Evolutionary conservation across 2,797 vertebrate genomes (phyloP).

Genomic region (Eidolon dupreanum): DNA sequence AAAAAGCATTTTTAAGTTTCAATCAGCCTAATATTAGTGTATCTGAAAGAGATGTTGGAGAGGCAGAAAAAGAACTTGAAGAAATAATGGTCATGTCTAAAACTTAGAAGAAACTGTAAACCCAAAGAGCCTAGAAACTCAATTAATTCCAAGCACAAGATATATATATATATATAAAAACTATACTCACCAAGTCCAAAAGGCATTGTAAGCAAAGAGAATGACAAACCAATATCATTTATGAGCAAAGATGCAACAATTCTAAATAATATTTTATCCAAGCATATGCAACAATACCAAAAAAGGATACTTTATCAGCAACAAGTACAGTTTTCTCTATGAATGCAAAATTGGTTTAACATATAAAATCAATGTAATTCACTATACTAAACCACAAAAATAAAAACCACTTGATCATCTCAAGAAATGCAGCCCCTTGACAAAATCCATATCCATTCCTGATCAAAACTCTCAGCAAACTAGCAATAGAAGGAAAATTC

Average conservation of each 20-base stretch:
- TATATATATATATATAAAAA: not conserved
- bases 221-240: not conserved
- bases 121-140: not conserved
- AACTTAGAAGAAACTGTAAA: not conserved
- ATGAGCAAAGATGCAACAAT: not conserved
- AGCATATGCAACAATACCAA: not conserved
- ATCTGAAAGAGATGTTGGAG: not conserved
- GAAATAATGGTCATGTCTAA: not conserved
- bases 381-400: not conserved
- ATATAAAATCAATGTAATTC: not conserved
- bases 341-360: not conserved
- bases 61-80: not conserved
- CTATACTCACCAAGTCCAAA: not conserved
- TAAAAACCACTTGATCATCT: not conserved
- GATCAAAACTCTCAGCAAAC: not conserved
- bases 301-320: not conserved
- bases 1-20: not conserved
- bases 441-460: not conserved
- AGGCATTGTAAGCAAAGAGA: not conserved
- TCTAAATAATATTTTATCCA: not conserved
- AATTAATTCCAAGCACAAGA: constrained; percentile 2
- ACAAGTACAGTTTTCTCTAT: not conserved
- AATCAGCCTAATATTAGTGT: not conserved
- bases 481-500: not conserved
- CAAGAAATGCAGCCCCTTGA: not conserved